A percentile compares a stretch with the other conserved stretches of the same genome.
phyloP scores from a whole-genome alignment of 2,113 vertebrate species.

The Cebus imitator region DNA sequence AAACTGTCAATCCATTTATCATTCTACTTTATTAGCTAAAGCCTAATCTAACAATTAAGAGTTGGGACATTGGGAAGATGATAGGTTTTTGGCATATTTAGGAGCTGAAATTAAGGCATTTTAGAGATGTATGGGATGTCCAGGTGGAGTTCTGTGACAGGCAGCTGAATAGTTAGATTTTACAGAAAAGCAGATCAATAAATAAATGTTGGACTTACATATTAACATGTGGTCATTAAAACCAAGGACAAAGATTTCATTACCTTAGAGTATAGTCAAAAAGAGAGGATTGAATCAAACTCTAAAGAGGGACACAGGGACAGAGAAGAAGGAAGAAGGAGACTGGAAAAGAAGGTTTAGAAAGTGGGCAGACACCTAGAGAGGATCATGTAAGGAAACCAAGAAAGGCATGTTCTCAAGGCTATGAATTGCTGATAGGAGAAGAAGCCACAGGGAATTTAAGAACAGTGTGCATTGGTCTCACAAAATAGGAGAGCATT shows the following conservation, averaged over 20 bases:
- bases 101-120: not conserved
- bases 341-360: rapidly evolving
- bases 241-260: not conserved
- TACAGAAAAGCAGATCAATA: not conserved
- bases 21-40: not conserved
- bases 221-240: not conserved
- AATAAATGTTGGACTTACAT: not conserved
- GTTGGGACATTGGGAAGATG: not conserved
- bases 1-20: not conserved
- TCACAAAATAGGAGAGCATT: not conserved
- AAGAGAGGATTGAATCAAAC: not conserved
- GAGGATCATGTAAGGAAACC: not conserved
- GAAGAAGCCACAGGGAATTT: not conserved
- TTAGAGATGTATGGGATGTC: not conserved
- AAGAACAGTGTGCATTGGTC: not conserved
- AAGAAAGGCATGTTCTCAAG: not conserved
- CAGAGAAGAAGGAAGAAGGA: not conserved
- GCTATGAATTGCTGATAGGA: not conserved
- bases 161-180: not conserved
- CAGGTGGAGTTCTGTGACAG: not conserved
- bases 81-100: not conserved
- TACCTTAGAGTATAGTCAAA: no score
- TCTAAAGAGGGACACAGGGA: not conserved
- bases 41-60: not conserved
- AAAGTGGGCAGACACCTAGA: not conserved